Conservation (phyloP, 2,888 invertebrate species). For the Hypena proboscidalis region DNA sequence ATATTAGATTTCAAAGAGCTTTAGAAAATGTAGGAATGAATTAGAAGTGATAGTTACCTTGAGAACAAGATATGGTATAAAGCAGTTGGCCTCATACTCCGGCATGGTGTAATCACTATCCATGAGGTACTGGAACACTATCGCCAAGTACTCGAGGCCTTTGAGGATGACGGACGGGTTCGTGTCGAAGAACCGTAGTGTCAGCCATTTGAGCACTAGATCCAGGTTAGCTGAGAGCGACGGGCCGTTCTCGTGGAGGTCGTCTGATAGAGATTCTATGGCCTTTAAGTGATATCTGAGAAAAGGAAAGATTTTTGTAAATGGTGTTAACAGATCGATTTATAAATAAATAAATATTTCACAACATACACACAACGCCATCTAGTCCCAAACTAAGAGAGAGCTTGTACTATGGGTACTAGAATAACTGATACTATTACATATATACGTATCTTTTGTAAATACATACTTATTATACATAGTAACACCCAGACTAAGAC, state of each 20-base stretch:
- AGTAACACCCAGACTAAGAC: too few relatives aligned
- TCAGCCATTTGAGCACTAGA: conserved; percentile 98
- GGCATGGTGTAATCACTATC: conserved; percentile 93
- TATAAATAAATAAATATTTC: neutral
- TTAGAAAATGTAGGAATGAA: neutral
- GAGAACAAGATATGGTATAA: conserved; percentile 96
- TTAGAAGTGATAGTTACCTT: conserved; percentile 87
- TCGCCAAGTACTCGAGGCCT: conserved; percentile 95
- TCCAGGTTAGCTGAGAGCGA: conserved; percentile 96
- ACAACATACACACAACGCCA: too few relatives aligned
- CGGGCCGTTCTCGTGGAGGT: conserved; percentile 90
- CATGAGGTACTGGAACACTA: conserved; percentile 92
- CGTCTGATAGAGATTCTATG: conserved; percentile 94
- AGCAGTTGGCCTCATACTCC: conserved; percentile 96
- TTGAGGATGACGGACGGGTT: conserved; percentile 98
- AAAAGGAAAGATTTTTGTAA: neutral
- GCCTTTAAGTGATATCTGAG: conserved; percentile 97
- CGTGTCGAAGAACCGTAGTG: conserved; percentile 98
- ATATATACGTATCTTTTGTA: too few relatives aligned
- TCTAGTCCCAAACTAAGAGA: too few relatives aligned
- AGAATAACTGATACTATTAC: too few relatives aligned
- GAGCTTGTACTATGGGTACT: too few relatives aligned
- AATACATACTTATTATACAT: too few relatives aligned
- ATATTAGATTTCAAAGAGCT: too few relatives aligned
- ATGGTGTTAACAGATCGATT: neutral